Conservation (phyloP, 2,888 invertebrate species). For the Cerceris rybyensis region DNA sequence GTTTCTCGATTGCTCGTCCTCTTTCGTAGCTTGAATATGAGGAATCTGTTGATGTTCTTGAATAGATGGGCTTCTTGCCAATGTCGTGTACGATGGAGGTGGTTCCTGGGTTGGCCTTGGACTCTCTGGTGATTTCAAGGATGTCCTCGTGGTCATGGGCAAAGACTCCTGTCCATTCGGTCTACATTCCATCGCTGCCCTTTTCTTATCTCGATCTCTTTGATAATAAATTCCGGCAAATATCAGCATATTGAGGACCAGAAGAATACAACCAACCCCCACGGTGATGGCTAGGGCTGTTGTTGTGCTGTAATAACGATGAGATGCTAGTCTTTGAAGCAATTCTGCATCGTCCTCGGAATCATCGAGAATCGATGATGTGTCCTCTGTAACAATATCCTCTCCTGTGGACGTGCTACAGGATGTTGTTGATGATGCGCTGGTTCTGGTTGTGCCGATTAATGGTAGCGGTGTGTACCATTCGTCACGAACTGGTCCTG, state of each 20-base stretch:
- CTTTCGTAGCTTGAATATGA: constrained; percentile 42
- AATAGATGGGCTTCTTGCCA: constrained; percentile 79
- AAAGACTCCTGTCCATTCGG: constrained; percentile 79
- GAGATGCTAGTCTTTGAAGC: constrained; percentile 83
- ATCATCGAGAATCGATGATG: constrained; percentile 75
- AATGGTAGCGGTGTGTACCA: constrained; percentile 79
- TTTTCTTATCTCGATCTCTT: constrained; percentile 84
- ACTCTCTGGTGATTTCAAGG: constrained; percentile 78
- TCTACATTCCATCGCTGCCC: constrained; percentile 74
- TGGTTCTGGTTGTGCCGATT: constrained; percentile 74
- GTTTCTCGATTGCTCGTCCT: constrained; percentile 41
- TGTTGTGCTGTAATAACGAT: constrained; percentile 87
- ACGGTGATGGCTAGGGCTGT: constrained; percentile 90
- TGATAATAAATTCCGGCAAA: constrained; percentile 91
- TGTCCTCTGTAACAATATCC: constrained; percentile 74
- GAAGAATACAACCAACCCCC: constrained; percentile 88
- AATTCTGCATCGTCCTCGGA: constrained; percentile 83
- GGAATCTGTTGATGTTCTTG: constrained; percentile 72
- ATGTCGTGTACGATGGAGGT: constrained; percentile 83
- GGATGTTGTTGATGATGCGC: constrained; percentile 73
- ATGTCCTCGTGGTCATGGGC: constrained; percentile 80
- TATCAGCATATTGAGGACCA: constrained; percentile 88
- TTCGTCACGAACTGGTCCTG: constrained; percentile 79
- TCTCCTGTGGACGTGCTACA: constrained; percentile 74
- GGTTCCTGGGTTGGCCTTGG: constrained; percentile 79